phyloP scores from a whole-genome alignment of 2,888 invertebrate genomes.

The Caenorhabditis japonica region DNA sequence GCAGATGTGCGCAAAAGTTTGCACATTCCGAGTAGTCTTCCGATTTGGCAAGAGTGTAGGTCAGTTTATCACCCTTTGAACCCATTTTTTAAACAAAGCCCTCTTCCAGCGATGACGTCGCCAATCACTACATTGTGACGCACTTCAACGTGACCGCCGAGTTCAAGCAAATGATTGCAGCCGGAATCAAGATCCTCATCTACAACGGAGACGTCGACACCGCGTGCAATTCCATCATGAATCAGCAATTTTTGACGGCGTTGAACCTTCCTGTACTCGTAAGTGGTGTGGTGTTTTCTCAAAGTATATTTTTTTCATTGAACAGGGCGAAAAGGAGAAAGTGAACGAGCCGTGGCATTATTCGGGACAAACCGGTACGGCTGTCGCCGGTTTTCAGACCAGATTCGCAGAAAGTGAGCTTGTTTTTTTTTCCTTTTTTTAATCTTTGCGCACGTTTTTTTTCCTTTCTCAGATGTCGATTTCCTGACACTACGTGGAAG shows the following conservation, averaged over 20 bases:
- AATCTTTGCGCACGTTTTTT: neutral
- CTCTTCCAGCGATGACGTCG: constrained; percentile 56
- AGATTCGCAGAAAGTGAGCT: constrained; percentile 50
- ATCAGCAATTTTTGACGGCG: constrained; percentile 75
- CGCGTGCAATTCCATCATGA: constrained; percentile 80
- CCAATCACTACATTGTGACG: constrained; percentile 61
- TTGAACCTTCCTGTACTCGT: constrained; percentile 57
- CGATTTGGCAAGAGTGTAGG: constrained; percentile 65
- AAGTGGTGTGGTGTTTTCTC: constrained; percentile 10
- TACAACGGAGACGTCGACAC: constrained; percentile 80
- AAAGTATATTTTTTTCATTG: neutral
- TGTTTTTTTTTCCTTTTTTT: neutral
- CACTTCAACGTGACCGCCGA: constrained; percentile 67
- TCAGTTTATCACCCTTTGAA: constrained; percentile 12
- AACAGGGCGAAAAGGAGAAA: constrained; percentile 32
- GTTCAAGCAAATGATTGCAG: constrained; percentile 54
- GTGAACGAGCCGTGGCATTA: constrained; percentile 61
- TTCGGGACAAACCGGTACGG: constrained; percentile 43
- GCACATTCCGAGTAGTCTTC: constrained; percentile 62
- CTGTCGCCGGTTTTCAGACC: constrained; percentile 56
- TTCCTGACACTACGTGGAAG: constrained; percentile 66
- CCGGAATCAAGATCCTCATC: constrained; percentile 75
- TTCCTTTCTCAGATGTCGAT: constrained; percentile 57
- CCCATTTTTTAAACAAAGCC: neutral
- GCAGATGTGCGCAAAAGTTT: constrained; percentile 62